Evolutionary conservation across 1,140 invertebrate species (phyloP), one percentile per base, ranked within the genome.

Genomic region (Rhopalosiphum padi): DNA sequence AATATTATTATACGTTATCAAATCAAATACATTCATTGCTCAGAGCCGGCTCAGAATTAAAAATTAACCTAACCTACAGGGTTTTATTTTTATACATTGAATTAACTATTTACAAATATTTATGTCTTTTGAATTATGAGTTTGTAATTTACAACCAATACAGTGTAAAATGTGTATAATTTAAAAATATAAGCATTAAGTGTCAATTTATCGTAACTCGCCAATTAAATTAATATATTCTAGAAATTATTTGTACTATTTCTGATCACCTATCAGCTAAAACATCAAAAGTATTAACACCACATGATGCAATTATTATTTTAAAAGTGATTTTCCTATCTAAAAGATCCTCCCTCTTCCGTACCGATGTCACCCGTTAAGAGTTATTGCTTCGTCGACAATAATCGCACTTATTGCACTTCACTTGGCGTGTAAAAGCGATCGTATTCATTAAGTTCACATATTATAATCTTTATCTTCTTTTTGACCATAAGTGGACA

Each of bases 381-480:
- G 46, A 21, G 46, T 90, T 43, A 90, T 60, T 60, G 53, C 53
- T 60, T 90, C 11, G 53, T 90, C 53, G 53, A 90, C 89, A 90
- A 90, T 30, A 90, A 68, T 90, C 51, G 51, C 22, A 90, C 37
- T 37, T 90, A 90, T 41, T 90, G 51, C 51, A 90, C 87, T 89
- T 89, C 87, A 89, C 35, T 41, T 35, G 35, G 37, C 35, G 48
- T 41, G 25, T 41, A 60, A 43, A 43, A 60, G 4, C 37, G 23
- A 43, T 90, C 53, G 37, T 90, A 43, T 60, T 60, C 37, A 43
- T 90, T 5, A 53, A 23, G 2, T 41, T 90, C 53, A 30, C n/a
- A 37, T 86, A 86, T 85, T 87, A n/a, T 48, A 87, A 37, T 89
- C 2, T 60, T 18, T 30, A 21, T 60, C 9, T 60, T 43, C 15